Percentiles rank a stretch among this genome's conserved stretches.
Evolutionary conservation across 2,797 vertebrate genomes (phyloP).

Genomic region (Scleropages formosus): DNA sequence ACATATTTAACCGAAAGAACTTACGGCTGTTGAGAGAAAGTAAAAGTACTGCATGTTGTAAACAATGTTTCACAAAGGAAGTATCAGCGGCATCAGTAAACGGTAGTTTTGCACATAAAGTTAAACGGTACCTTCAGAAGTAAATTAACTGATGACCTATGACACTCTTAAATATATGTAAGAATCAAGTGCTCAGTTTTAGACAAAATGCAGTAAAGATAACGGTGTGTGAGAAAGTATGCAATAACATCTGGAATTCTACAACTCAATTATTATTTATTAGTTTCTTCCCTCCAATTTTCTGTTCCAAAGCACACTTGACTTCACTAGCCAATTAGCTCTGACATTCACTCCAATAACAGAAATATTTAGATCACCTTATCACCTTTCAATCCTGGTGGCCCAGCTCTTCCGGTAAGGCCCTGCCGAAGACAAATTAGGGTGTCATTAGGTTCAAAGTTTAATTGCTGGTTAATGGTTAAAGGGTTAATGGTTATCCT

Average conservation of each 20-base stretch:
- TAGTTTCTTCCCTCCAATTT: neutral
- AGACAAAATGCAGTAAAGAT: neutral
- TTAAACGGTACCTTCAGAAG: neutral
- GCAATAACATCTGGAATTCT: neutral
- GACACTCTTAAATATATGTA: constrained; percentile 1
- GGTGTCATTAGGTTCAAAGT: constrained; percentile 1
- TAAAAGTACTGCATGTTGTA: constrained; percentile 34
- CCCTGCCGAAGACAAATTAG: constrained; percentile 71
- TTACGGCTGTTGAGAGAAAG: constrained; percentile 44
- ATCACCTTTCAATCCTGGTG: constrained; percentile 99
- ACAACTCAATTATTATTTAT: constrained; percentile 10
- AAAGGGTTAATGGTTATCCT: constrained; percentile 23
- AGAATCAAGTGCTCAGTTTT: neutral
- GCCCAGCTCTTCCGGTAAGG: constrained; percentile 82
- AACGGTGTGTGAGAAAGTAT: neutral
- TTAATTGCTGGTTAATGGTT: neutral
- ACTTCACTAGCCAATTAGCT: constrained; percentile 24
- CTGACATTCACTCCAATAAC: constrained; percentile 73
- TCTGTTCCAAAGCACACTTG: constrained; percentile 13
- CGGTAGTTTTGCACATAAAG: neutral
- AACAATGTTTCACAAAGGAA: neutral
- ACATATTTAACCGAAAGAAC: constrained; percentile 51
- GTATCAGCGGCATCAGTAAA: neutral
- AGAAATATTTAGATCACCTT: constrained; percentile 99
- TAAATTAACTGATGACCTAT: neutral